A percentile compares a stretch with the other conserved stretches of the same genome.
phyloP scores from a whole-genome alignment of 2,888 invertebrate genomes.

The Noctua janthina region DNA sequence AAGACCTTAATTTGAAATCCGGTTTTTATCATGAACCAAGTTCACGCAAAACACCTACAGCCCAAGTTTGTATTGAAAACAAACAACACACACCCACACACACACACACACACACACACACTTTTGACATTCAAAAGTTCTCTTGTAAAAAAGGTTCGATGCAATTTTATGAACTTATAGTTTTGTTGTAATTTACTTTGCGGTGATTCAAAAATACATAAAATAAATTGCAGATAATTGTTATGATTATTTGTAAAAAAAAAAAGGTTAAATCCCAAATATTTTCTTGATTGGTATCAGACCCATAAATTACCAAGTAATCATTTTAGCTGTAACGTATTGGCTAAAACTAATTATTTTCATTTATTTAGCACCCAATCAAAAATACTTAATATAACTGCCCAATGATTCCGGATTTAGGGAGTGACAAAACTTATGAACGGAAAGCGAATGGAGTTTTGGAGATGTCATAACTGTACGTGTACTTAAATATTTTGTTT shows the following conservation, averaged over 20 bases:
- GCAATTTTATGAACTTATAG: constrained; percentile 36
- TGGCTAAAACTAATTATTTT: background rate
- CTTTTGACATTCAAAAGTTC: constrained; percentile 53
- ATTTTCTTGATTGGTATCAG: background rate
- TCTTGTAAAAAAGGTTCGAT: constrained; percentile 39
- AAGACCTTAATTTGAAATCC: constrained; percentile 31
- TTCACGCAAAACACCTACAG: constrained; percentile 39
- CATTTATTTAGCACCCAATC: background rate
- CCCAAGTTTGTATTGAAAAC: constrained; percentile 36
- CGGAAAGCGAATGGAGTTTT: background rate
- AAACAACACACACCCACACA: background rate
- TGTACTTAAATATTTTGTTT: background rate
- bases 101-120: constrained; percentile 1
- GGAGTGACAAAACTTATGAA: background rate
- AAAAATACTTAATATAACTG: background rate
- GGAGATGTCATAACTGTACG: background rate
- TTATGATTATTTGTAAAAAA: background rate
- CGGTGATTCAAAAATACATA: constrained; percentile 7
- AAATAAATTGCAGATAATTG: constrained; percentile 21
- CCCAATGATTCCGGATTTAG: background rate
- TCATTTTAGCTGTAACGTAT: background rate
- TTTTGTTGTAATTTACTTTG: constrained; percentile 23
- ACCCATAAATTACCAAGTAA: background rate
- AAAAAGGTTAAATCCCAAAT: background rate
- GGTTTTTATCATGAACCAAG: constrained; percentile 43